Conservation (phyloP, 2,888 invertebrate species). For the Drosophila neonasuta region DNA sequence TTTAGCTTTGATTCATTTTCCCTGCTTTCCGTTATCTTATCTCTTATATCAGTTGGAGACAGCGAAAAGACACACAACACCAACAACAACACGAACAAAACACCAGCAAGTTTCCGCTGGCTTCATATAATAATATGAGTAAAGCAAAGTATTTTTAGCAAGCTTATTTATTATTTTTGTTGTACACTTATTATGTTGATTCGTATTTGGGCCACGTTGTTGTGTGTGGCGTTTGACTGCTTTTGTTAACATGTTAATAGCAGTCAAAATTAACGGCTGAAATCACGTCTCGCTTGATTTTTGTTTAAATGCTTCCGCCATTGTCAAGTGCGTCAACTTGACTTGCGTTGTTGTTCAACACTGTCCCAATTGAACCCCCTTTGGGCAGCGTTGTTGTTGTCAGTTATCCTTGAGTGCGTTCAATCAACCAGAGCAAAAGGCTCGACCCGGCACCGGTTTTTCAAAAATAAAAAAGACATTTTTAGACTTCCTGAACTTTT, state of each 20-base stretch:
- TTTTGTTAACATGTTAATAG: constrained; percentile 68
- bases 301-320: constrained; percentile 55
- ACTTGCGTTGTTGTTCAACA: constrained; percentile 15
- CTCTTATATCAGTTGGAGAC: constrained; percentile 29
- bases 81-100: not conserved
- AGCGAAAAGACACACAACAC: constrained; percentile 15
- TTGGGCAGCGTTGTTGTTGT: constrained; percentile 23
- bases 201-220: constrained; percentile 73
- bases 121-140: constrained; percentile 14
- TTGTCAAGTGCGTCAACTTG: constrained; percentile 60
- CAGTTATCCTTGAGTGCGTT: constrained; percentile 71
- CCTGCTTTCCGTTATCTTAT: constrained; percentile 45
- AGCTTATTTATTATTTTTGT: constrained; percentile 25
- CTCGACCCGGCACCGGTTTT: constrained; percentile 57
- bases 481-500: constrained; percentile 61
- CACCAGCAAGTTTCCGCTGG: constrained; percentile 2
- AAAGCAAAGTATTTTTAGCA: constrained; percentile 56
- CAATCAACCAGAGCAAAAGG: constrained; percentile 68
- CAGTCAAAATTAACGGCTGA: constrained; percentile 52
- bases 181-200: constrained; percentile 28
- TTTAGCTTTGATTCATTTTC: constrained; percentile 41
- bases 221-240: constrained; percentile 37
- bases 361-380: constrained; percentile 33
- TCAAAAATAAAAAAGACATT: constrained; percentile 19
- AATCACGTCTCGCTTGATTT: constrained; percentile 64